phyloP scores from a whole-genome alignment of 2,113 vertebrate species.

The Cebus imitator region DNA sequence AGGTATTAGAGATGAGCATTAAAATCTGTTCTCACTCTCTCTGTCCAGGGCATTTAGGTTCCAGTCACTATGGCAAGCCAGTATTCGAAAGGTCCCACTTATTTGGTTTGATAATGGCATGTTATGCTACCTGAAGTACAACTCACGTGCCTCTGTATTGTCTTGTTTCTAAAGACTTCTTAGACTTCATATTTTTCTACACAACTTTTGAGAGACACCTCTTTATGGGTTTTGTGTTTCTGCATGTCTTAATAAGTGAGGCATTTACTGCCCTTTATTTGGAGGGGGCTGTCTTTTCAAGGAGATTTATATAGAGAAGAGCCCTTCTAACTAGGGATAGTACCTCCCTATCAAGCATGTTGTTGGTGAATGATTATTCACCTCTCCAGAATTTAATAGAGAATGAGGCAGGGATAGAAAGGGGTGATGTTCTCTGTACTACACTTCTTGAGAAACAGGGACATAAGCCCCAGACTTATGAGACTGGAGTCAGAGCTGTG shows the following conservation, averaged over 20 bases:
- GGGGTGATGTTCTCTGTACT: background rate
- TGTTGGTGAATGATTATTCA: background rate
- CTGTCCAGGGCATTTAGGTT: background rate
- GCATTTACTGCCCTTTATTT: background rate
- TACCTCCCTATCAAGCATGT: background rate
- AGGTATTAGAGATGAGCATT: background rate
- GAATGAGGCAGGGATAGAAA: background rate
- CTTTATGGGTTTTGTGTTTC: background rate
- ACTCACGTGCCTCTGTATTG: background rate
- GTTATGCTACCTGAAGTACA: background rate
- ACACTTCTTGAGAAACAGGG: background rate
- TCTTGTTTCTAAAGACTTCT: background rate
- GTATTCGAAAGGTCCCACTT: background rate
- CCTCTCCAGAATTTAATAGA: background rate
- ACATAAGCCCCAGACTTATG: background rate
- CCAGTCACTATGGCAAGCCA: background rate
- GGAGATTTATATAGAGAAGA: conserved; percentile 26
- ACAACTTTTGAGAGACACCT: background rate
- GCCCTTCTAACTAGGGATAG: background rate
- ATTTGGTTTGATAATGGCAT: background rate
- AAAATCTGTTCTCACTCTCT: background rate
- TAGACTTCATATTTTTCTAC: background rate
- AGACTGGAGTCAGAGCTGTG: background rate
- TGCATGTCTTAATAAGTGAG: background rate
- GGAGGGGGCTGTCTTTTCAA: background rate